Evolutionary conservation across 2,888 invertebrate species (phyloP), one percentile per base, ranked within the genome.

Genomic region (Micoletzkya japonica): DNA sequence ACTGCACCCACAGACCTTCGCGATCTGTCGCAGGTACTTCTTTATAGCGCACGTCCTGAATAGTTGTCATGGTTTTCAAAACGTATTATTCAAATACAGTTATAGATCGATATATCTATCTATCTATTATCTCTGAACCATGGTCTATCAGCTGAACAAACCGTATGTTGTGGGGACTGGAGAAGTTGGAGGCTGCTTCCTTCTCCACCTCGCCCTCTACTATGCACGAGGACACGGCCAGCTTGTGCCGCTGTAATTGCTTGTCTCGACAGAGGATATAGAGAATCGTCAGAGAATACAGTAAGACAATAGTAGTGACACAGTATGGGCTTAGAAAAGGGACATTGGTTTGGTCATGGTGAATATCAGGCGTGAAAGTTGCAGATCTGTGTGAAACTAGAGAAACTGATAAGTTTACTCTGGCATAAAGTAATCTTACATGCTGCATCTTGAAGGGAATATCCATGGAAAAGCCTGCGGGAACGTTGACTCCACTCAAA

Each of bases 391-490:
- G n/a, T n/a, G n/a, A n/a, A n/a, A n/a, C n/a, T n/a, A n/a, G n/a
- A n/a, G n/a, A n/a, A n/a, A n/a, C n/a, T 10, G 44, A 44, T 14
- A 14, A 44, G 44, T 14, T 44, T 44, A 10, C 20, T 20, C 20
- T 44, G 10, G 10, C 44, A 54, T 24, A 17, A 10, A 10, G 10
- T 54, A 7, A 17, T 24, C 74, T 67, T 44, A 82, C 82, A 61
- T 82, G 80, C 66, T 85, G 82, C 79, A 82, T 83, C 69, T 81
- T 75, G 74, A 85, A 81, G 20, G 84, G 84, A 70, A 84, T 83
- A 66, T 85, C 84, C 81, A 82, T 84, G 0, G 83, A 80, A 70
- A 78, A 85, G 17, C 84, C 84, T 17, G 84, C 76, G 14, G 84
- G 84, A 3, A 85, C 82, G 70, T 84, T 84, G 6, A 84, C 83